Evolutionary conservation across 2,888 invertebrate genomes (phyloP).

Genomic region (Eumacrocentrus americanus): DNA sequence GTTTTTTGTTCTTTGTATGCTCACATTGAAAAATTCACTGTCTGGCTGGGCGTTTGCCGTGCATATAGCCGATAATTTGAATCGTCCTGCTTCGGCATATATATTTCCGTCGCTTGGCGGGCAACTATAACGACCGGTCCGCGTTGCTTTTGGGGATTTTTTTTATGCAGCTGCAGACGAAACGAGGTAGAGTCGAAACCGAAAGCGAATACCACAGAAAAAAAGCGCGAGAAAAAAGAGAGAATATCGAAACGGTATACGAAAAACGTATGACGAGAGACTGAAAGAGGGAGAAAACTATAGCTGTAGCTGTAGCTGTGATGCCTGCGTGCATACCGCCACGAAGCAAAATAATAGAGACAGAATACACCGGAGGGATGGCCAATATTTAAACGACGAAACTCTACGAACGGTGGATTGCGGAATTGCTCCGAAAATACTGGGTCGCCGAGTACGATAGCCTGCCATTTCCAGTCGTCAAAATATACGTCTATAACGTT

Average conservation of each 20-base stretch:
- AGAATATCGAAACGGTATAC: conserved; percentile 15
- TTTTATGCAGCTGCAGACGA: not conserved
- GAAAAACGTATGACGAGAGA: conserved; percentile 7
- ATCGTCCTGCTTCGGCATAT: not conserved
- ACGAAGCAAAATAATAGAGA: conserved; percentile 21
- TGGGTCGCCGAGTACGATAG: conserved; percentile 38
- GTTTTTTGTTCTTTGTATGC: not conserved
- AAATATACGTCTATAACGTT: conserved; percentile 57
- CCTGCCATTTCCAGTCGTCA: conserved; percentile 57
- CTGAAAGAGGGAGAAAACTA: not conserved
- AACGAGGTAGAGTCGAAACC: not conserved
- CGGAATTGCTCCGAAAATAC: conserved; percentile 32
- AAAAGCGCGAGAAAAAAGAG: not conserved
- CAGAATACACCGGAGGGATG: not conserved
- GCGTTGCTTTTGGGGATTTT: too few relatives aligned
- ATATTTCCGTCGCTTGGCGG: not conserved
- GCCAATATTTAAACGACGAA: conserved; percentile 24
- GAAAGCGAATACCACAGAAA: not conserved
- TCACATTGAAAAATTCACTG: conserved; percentile 2
- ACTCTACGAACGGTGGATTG: conserved; percentile 19
- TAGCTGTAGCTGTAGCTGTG: too few relatives aligned
- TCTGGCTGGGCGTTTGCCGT: too few relatives aligned
- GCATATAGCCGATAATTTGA: conserved; percentile 5
- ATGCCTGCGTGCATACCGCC: too few relatives aligned
- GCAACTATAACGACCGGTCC: not conserved